Conservation (phyloP, 2,888 invertebrate species). For the Yponomeuta plumbellus region DNA sequence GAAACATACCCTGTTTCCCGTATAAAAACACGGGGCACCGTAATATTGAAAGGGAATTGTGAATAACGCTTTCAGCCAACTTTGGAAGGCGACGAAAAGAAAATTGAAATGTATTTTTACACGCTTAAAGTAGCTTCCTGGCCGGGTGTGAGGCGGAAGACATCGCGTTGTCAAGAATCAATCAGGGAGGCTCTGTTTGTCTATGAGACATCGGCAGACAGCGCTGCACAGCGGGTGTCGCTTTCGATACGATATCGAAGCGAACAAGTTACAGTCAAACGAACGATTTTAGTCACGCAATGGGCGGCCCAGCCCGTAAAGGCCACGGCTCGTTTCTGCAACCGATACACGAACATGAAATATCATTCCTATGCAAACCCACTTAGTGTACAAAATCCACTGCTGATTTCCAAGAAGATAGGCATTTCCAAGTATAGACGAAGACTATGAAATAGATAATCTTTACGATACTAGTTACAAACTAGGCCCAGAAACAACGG, state of each 20-base stretch:
- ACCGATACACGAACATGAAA: background rate
- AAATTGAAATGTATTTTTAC: background rate
- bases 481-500: background rate
- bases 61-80: background rate
- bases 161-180: slow-evolving; percentile 30
- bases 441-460: background rate
- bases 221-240: slow-evolving; percentile 32
- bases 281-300: slow-evolving; percentile 56
- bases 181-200: slow-evolving; percentile 49
- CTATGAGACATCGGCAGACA: slow-evolving; percentile 41
- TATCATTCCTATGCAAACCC: background rate
- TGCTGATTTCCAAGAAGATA: background rate
- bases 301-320: slow-evolving; percentile 29
- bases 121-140: slow-evolving; percentile 6
- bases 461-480: background rate
- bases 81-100: background rate
- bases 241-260: slow-evolving; percentile 53
- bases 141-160: background rate
- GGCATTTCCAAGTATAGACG: background rate
- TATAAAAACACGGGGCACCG: no score
- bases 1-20: no score
- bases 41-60: no score
- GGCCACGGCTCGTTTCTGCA: slow-evolving; percentile 27
- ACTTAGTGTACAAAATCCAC: background rate
- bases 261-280: slow-evolving; percentile 43